Percentiles rank a stretch among this genome's conserved stretches.
Evolutionary conservation across 2,113 vertebrate genomes (phyloP).

Genomic region (Athene cunicularia): DNA sequence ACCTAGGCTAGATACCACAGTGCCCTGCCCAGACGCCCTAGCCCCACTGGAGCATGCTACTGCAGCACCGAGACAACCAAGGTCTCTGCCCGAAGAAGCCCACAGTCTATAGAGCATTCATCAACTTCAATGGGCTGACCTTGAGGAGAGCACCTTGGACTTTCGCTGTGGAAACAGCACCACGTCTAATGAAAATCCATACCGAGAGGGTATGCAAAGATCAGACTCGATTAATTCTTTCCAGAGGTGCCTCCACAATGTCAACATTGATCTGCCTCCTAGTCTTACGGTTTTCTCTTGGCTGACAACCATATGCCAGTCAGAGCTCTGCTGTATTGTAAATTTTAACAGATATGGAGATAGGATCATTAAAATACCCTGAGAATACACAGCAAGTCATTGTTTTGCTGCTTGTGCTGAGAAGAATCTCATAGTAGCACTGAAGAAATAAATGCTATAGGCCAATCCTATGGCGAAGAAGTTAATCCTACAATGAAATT

Average conservation of each 20-base stretch:
- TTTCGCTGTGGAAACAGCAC: not conserved
- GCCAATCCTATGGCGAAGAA: not conserved
- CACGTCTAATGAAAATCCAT: constrained; percentile 43
- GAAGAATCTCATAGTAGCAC: not conserved
- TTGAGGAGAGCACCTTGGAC: constrained; percentile 48
- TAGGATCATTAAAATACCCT: constrained; percentile 59
- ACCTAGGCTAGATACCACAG: not conserved
- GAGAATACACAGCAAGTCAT: constrained; percentile 33
- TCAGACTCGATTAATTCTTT: constrained; percentile 63
- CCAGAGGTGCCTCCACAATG: constrained; percentile 56
- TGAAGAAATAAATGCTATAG: not conserved
- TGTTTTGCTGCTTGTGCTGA: constrained; percentile 27
- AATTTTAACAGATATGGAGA: constrained; percentile 65
- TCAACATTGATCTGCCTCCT: constrained; percentile 65
- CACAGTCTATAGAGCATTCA: fast-evolving
- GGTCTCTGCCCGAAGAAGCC: not conserved
- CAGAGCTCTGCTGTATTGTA: constrained; percentile 43
- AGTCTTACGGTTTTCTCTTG: not conserved
- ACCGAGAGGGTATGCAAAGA: constrained; percentile 45
- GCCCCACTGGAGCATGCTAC: not conserved
- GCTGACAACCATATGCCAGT: constrained; percentile 59
- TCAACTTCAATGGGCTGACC: not conserved
- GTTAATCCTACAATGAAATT: constrained; percentile 41
- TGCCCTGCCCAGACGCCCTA: not conserved
- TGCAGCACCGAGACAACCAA: not conserved